Evolutionary conservation across 2,113 vertebrate species (phyloP).

Genomic region (Columba janthina): DNA sequence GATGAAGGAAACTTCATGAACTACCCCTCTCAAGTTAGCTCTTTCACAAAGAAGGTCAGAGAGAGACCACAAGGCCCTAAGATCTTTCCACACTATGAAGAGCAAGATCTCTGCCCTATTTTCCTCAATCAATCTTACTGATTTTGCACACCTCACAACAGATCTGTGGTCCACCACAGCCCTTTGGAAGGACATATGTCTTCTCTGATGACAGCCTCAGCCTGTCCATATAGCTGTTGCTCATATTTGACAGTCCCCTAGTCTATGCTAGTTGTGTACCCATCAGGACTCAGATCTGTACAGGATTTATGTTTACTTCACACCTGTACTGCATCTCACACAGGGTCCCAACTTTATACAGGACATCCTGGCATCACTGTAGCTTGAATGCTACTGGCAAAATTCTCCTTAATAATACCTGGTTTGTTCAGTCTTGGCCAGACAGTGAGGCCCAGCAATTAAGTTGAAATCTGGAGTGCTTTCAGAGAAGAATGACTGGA

Average conservation of each 20-base stretch:
- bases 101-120: background rate
- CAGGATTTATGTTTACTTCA: background rate
- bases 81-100: background rate
- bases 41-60: background rate
- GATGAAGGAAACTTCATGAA: background rate
- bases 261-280: background rate
- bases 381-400: background rate
- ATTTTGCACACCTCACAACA: background rate
- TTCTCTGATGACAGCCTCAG: background rate
- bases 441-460: background rate
- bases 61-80: background rate
- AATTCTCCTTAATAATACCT: background rate
- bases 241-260: background rate
- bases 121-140: background rate
- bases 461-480: background rate
- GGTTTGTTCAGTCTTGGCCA: background rate
- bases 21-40: background rate
- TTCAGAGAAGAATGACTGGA: background rate
- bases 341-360: background rate
- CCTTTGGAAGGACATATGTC: background rate
- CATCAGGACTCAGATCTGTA: background rate
- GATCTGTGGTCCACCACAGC: background rate
- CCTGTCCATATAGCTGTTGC: background rate
- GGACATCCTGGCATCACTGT: background rate
- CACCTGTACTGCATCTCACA: background rate